Percentiles rank a stretch among this genome's conserved stretches.
Evolutionary conservation across 2,888 invertebrate genomes (phyloP).

Genomic region (Apocheima hispidaria): DNA sequence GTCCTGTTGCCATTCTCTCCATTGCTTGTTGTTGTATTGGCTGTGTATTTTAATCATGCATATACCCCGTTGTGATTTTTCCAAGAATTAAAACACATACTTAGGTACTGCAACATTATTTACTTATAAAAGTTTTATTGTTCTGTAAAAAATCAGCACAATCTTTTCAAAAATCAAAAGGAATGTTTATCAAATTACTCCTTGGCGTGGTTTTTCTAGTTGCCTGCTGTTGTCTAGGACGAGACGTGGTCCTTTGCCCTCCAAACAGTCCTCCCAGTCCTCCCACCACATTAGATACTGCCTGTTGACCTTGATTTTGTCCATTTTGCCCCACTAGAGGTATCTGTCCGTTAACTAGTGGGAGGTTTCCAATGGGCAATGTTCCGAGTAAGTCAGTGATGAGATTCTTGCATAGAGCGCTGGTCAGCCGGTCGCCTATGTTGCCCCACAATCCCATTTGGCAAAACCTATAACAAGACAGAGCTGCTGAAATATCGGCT

Average conservation of each 20-base stretch:
- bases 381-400: slow-evolving; percentile 60
- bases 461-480: slow-evolving; percentile 82
- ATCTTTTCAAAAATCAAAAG: slow-evolving; percentile 48
- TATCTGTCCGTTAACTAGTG: slow-evolving; percentile 18
- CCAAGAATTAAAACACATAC: too few relatives aligned
- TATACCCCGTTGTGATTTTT: too few relatives aligned
- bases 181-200: slow-evolving; percentile 41
- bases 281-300: slow-evolving; percentile 17
- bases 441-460: slow-evolving; percentile 90
- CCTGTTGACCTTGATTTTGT: slow-evolving; percentile 2
- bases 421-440: slow-evolving; percentile 84
- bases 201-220: slow-evolving; percentile 35
- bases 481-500: too few relatives aligned
- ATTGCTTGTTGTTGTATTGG: too few relatives aligned
- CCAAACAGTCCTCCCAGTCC: slow-evolving; percentile 29
- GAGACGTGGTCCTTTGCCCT: slow-evolving; percentile 9
- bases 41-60: too few relatives aligned
- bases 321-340: slow-evolving; percentile 3
- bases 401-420: slow-evolving; percentile 81
- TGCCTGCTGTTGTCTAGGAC: slow-evolving; percentile 24
- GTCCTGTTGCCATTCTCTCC: too few relatives aligned
- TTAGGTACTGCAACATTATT: not conserved
- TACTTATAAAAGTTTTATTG: not conserved
- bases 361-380: slow-evolving; percentile 20
- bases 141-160: not conserved